Percentiles rank a stretch among this genome's conserved stretches.
Evolutionary conservation across 1,140 invertebrate genomes (phyloP).

Genomic region (Drosophila cardini): DNA sequence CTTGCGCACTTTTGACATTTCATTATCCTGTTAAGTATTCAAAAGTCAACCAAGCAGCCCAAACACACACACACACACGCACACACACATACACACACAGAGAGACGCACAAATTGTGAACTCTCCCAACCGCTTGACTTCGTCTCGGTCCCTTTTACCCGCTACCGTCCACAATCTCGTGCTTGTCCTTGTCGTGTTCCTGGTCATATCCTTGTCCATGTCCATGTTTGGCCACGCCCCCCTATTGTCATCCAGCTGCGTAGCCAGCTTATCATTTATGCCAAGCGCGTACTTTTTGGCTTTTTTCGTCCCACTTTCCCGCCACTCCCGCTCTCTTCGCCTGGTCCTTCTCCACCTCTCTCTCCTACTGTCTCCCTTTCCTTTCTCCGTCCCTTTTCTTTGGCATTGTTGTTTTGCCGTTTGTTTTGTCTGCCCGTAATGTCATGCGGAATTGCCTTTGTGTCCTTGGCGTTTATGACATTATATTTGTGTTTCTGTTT

Average conservation of each 20-base stretch:
- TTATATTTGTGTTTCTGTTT: conserved; percentile 71
- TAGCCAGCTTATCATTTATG: conserved; percentile 80
- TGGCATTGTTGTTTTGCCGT: conserved; percentile 50
- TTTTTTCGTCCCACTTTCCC: conserved; percentile 59
- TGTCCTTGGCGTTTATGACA: conserved; percentile 82
- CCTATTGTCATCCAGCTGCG: conserved; percentile 56
- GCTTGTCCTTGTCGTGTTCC: not conserved
- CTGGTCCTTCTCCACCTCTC: not conserved
- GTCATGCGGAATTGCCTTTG: conserved; percentile 80
- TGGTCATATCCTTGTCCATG: conserved; percentile 4
- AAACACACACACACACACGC: conserved; percentile 43
- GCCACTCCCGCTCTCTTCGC: too few species aligned
- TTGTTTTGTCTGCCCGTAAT: conserved; percentile 78
- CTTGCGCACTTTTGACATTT: conserved; percentile 81
- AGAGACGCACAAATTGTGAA: conserved; percentile 54
- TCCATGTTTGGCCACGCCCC: conserved; percentile 24
- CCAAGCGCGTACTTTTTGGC: conserved; percentile 78
- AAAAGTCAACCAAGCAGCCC: conserved; percentile 75
- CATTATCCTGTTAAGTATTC: conserved; percentile 83
- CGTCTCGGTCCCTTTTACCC: too few species aligned
- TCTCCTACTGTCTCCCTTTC: not conserved
- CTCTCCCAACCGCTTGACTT: not conserved
- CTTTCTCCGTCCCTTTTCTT: not conserved
- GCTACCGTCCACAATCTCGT: too few species aligned
- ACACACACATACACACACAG: conserved; percentile 41